A percentile compares a stretch with the other conserved stretches of the same genome.
Evolutionary conservation across 2,113 vertebrate species (phyloP).

Genomic region (Globicephala melas): DNA sequence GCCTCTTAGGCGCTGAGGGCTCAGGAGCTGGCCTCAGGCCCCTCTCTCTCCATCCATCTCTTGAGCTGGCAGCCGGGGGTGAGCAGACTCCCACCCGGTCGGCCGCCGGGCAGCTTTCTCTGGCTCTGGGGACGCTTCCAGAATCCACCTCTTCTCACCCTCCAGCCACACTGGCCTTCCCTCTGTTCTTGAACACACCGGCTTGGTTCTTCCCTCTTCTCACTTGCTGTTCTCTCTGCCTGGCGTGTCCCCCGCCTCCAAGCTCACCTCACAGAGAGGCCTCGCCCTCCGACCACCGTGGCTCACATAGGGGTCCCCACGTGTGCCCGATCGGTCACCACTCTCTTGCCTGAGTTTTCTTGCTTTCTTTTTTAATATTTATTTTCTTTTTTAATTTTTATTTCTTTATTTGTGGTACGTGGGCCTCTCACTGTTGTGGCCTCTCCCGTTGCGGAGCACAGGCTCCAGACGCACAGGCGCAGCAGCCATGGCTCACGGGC

Average conservation of each 20-base stretch:
- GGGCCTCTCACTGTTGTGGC: no score
- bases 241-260: neutral
- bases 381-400: neutral
- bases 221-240: neutral
- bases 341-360: neutral
- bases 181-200: neutral
- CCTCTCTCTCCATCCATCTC: neutral
- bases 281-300: accelerated
- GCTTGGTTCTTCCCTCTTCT: neutral
- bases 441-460: no score
- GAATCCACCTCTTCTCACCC: neutral
- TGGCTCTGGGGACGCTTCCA: neutral
- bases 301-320: accelerated
- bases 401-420: no score
- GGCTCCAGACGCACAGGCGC: no score
- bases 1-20: neutral
- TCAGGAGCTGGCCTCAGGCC: neutral
- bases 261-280: neutral
- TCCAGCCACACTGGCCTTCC: neutral
- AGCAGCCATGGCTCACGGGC: no score
- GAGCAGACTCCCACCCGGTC: neutral
- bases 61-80: neutral
- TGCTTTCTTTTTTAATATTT: neutral
- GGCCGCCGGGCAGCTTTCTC: neutral
- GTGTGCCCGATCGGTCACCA: accelerated